Base-by-base conservation (phyloP, 2,888 invertebrate species). In the Sminthurinus aureus region DNA sequence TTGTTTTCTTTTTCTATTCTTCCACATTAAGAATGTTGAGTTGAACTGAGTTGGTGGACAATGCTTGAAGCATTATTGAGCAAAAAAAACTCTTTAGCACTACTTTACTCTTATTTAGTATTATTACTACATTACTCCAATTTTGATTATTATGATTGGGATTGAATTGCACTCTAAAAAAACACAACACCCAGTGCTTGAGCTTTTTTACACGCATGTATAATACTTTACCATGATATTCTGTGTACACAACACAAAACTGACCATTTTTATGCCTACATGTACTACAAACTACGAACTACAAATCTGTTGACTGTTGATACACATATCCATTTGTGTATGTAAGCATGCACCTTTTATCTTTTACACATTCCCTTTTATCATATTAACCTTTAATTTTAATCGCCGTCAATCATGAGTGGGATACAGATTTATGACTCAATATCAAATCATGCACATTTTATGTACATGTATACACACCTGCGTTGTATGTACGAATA, bases 341-440 rank as follows among this genome's bases (percentile, higher is more conserved):
- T 12, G 3, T 22, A n/a, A 20, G 20, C 22, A 24, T 69, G n/a
- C 6, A 69, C n/a, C 22, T 8, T 69, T 69, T 69, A 69, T 9
- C 18, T 69, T n/a, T 20, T 20, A 69, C 24, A 15, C 69, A 69
- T 69, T 22, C 69, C 20, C 69, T 20, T 73, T 15, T 73, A 73
- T 38, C 38, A 24, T 38, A 73, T 73, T 73, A 73, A 73, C 73
- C 73, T 73, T 24, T 73, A 73, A 73, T 73, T 73, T 11, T 26
- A 22, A 69, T 58, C 58, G 58, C 0, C 58, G 18, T 58, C 58
- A 6, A 58, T 58, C 58, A 58, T 58, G 18, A 58, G 58, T 15
- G 13, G 58, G 58, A 15, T 58, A 15, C 15, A 58, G 58, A 58
- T 38, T 38, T 38, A 38, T 38, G 38, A 38, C 38, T 38, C 38